Percentiles rank a stretch among this genome's conserved stretches.
Evolutionary conservation across 2,113 vertebrate genomes (phyloP).

Genomic region (Tringa solitaria): DNA sequence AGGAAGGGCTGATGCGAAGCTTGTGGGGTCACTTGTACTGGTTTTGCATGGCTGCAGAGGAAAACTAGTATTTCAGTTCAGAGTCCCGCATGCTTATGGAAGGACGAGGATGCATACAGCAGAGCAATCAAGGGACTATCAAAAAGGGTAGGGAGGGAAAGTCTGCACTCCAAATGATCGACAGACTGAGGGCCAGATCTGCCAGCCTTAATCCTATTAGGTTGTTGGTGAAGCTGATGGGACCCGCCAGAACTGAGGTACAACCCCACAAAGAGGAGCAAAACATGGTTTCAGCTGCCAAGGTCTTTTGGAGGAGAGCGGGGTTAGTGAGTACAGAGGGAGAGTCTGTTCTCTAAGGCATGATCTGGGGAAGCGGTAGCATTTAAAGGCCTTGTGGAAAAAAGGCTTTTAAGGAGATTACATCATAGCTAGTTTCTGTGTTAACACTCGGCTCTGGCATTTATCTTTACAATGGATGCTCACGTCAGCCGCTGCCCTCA

Average conservation of each 20-base stretch:
- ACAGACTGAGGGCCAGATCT: background rate
- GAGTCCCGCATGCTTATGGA: background rate
- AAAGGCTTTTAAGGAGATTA: constrained; percentile 60
- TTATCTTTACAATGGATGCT: constrained; percentile 33
- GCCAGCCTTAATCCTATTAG: background rate
- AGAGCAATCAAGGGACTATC: background rate
- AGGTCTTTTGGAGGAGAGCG: background rate
- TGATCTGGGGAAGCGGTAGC: background rate
- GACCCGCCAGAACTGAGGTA: background rate
- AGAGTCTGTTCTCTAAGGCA: background rate
- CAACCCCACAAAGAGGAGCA: background rate
- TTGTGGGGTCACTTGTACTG: background rate
- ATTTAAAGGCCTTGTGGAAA: constrained; percentile 21
- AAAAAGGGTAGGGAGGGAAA: background rate
- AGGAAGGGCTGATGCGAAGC: background rate
- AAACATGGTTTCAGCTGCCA: background rate
- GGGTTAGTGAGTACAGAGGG: background rate
- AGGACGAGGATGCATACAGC: background rate
- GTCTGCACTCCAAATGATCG: background rate
- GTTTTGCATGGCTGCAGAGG: background rate
- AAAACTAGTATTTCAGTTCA: background rate
- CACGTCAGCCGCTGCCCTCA: constrained; percentile 24
- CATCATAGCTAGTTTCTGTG: constrained; percentile 44
- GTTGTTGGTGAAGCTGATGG: background rate
- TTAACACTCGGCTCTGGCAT: background rate